Base-by-base conservation (phyloP, 2,797 vertebrate genomes). In the Channallabes apus region DNA sequence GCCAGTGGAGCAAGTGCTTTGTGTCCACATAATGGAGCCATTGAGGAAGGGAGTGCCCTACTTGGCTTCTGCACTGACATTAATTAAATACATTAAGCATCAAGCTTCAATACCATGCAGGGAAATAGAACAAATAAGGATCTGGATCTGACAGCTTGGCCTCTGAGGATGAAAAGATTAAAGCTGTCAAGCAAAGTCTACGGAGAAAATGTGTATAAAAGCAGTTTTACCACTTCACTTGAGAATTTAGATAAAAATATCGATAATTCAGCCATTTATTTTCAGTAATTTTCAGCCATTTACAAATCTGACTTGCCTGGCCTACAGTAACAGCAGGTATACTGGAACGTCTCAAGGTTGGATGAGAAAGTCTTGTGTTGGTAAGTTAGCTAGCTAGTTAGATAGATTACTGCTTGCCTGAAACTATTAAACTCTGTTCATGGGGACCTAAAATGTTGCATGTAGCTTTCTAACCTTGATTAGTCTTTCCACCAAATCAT, bases 1-100 rank as follows among this genome's bases (percentile, higher is more conserved):
- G 82, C 68, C 82, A 75, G 32, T 79, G 62, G 20, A 79, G 29
- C 35, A 78, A 35, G 77, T 35, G 71, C 76, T 76, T 41, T 82
- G 83, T 82, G 72, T 67, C 79, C 80, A 75, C 61, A 81, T 84
- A 85, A 86, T 59, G 65, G 29, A 81, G 29, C 54, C 38, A 82
- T 84, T 46, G 6, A 65, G 77, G 59, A 85, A 75, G 65, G 56
- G 18, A 82, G 68, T 62, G 79, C 61, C 51, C 73, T 79, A 82
- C 59, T 82, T 88, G 78, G 72, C 73, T 56, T 69, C 24, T 18
- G 22, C 54, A 65, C 61, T 82, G 72, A 82, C 73, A 51, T 82
- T 82, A 84, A 89, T 87, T 80, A 87, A 80, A 67, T 84, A 59
- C 8, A 77, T 64, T 80, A 87, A 80, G 38, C 69, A 68, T 68